Conservation (phyloP, 2,113 vertebrate species). For the Agapornis roseicollis region DNA sequence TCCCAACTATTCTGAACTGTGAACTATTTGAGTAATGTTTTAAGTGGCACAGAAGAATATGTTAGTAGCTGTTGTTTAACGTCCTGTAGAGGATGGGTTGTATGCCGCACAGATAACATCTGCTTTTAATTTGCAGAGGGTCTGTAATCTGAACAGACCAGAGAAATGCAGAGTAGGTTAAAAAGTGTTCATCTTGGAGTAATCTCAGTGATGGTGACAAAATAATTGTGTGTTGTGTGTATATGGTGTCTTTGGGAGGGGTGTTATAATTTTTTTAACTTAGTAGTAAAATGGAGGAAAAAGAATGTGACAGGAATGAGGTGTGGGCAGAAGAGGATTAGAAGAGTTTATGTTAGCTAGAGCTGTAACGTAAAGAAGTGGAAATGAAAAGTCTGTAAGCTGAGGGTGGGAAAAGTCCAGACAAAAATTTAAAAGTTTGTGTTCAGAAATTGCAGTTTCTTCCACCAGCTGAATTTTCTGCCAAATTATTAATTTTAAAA, state of each 20-base stretch:
- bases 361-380: not conserved
- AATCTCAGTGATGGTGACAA: not conserved
- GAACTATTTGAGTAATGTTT: not conserved
- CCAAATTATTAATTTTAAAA: not conserved
- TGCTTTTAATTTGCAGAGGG: not conserved
- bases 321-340: not conserved
- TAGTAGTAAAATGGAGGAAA: not conserved
- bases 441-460: not conserved
- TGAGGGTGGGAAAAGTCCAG: not conserved
- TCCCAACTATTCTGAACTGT: not conserved
- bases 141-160: not conserved
- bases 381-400: not conserved
- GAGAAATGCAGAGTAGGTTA: not conserved
- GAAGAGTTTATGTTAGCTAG: not conserved
- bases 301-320: not conserved
- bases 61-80: not conserved
- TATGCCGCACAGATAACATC: not conserved
- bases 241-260: not conserved
- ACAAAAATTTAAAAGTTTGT: not conserved
- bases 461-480: not conserved
- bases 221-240: not conserved
- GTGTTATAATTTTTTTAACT: not conserved
- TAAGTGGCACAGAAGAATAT: not conserved
- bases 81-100: not conserved
- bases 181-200: not conserved